Evolutionary conservation across 2,113 vertebrate species (phyloP), one percentile per base, ranked within the genome.

Genomic region (Donacobius atricapilla): DNA sequence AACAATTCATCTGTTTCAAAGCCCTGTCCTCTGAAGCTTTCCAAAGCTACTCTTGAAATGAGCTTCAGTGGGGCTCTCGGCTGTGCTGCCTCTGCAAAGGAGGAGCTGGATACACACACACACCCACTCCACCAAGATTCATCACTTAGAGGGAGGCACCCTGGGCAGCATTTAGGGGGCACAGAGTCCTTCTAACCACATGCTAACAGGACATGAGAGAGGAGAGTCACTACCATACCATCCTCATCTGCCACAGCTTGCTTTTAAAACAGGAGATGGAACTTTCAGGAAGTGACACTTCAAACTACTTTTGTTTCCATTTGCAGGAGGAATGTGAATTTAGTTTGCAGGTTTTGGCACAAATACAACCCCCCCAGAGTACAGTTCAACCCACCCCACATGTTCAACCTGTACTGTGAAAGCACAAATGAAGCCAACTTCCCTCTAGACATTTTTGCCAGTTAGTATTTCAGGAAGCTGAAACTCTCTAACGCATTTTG

Each of bases 391-490:
- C 31, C 30, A 89, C 64, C 39, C 39, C 13, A 64, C 79, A 47
- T 3, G 27, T 39, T 81, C 47, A 87, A 65, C 61, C 37, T 83
- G 47, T 44, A 68, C 42, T 68, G 63, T 54, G 33, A 93, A 90
- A 94, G 27, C 40, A 66, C 3, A 86, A 48, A 28, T 4, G 23
- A 87, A 93, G 44, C 57, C 47, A 87, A 56, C 58, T 89, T 92
- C 78, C 86, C 70, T 57, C 68, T 57, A 63, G 71, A 58, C 27
- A 13, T 33, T 80, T 91, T 69, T 71, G 25, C 58, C 80, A 85
- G 83, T 82, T 82, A 86, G 51, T 58, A 63, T 91, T 89, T 85
- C 83, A 89, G 82, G 82, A 96, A 95, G 57, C 42, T 89, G 73
- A 89, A 95, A 83, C 70, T 69, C 66, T 91, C 27, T 25, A 93